A percentile compares a stretch with the other conserved stretches of the same genome.
Conservation (phyloP, 2,113 vertebrate genomes). For the Atlantisia rogersi region DNA sequence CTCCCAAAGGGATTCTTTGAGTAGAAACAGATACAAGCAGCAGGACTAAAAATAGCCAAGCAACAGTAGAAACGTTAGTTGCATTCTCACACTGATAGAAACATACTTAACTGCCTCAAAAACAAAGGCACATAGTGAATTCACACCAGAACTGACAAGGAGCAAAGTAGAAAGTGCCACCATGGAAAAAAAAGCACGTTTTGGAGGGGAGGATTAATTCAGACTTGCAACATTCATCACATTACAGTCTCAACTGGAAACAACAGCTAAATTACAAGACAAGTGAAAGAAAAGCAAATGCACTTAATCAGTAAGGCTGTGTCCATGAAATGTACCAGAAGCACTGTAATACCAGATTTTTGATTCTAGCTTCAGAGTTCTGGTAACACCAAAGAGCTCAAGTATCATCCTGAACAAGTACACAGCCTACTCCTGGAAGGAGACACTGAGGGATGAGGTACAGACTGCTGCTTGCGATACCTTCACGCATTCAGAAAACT, state of each 20-base stretch:
- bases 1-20: slow-evolving; percentile 73
- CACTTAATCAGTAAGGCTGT: neutral
- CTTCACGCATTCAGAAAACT: neutral
- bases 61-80: slow-evolving; percentile 43
- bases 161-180: neutral
- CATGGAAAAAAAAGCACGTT: neutral
- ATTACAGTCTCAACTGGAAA: neutral
- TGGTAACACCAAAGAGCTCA: neutral
- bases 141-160: neutral
- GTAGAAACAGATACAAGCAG: slow-evolving; percentile 76
- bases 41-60: slow-evolving; percentile 71
- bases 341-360: accelerated
- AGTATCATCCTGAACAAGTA: neutral
- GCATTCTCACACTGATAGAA: neutral
- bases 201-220: neutral
- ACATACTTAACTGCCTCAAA: neutral
- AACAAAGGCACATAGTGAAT: neutral
- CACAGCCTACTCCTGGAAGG: neutral
- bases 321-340: neutral
- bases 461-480: accelerated
- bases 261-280: neutral
- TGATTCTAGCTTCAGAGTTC: neutral
- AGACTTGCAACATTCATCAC: neutral
- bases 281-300: neutral
- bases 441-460: neutral